phyloP scores from a whole-genome alignment of 2,797 vertebrate genomes.

The Odontamblyopus rebecca region DNA sequence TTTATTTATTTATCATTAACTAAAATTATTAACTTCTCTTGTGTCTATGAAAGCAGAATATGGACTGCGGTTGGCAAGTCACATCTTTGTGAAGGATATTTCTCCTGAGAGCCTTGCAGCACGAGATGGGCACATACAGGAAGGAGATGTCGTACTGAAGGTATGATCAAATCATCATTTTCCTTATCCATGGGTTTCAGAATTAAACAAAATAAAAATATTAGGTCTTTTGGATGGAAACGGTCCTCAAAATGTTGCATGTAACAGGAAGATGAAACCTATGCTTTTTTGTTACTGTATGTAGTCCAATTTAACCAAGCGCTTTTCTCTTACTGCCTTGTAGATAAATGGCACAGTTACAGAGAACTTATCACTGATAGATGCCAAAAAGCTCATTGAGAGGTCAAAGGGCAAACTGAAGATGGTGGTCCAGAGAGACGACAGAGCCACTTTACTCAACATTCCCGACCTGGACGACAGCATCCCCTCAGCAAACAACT shows the following conservation, averaged over 20 bases:
- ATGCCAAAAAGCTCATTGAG: conserved; percentile 98
- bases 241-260: not conserved
- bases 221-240: too few relatives aligned
- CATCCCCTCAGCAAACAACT: conserved; percentile 95
- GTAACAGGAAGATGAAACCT: not conserved
- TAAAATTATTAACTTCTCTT: conserved; percentile 45
- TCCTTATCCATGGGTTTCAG: too few relatives aligned
- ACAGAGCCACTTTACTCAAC: conserved; percentile 92
- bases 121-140: conserved; percentile 98
- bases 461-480: conserved; percentile 98
- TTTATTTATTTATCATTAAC: not conserved
- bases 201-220: too few relatives aligned
- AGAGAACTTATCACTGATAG: conserved; percentile 97
- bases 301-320: not conserved
- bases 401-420: conserved; percentile 99
- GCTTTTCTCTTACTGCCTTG: conserved; percentile 16
- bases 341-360: conserved; percentile 99
- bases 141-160: conserved; percentile 98
- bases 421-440: conserved; percentile 98
- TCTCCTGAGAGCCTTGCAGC: conserved; percentile 97
- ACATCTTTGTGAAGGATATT: conserved; percentile 99
- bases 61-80: conserved; percentile 97
- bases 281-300: not conserved
- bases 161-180: conserved; percentile 64
- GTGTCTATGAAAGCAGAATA: conserved; percentile 89